phyloP scores from a whole-genome alignment of 64 coral and sea anemone genomes.

The Actinia tenebrosa region DNA sequence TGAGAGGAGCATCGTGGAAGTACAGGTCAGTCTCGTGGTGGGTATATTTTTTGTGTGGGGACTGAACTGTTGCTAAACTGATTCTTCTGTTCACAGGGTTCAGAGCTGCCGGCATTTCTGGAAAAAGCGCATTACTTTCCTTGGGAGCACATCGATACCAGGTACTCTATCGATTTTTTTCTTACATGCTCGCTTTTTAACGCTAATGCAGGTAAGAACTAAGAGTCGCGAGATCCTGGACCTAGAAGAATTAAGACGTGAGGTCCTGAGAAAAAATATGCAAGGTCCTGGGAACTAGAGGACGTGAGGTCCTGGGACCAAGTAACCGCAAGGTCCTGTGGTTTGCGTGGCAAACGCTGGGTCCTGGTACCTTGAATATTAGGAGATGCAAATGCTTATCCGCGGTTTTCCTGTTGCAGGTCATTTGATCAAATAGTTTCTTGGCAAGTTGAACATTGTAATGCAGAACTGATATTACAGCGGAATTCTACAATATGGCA shows the following conservation, averaged over 20 bases:
- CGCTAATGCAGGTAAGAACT: background rate
- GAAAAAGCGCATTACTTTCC: constrained; percentile 30
- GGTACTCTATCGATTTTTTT: background rate
- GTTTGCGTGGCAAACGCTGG: too few relatives aligned
- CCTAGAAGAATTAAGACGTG: too few relatives aligned
- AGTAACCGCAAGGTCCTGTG: too few relatives aligned
- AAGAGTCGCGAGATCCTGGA: too few relatives aligned
- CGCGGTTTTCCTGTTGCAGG: constrained; percentile 6
- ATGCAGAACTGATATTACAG: constrained; percentile 55
- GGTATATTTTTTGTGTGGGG: too few relatives aligned
- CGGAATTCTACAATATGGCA: constrained; percentile 70
- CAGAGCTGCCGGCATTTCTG: constrained; percentile 21
- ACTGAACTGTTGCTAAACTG: too few relatives aligned
- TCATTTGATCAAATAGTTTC: constrained; percentile 50
- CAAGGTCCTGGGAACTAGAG: too few relatives aligned
- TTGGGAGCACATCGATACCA: constrained; percentile 51
- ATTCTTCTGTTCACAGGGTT: background rate
- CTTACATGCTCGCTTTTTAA: background rate
- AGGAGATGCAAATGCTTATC: too few relatives aligned
- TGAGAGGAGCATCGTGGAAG: constrained; percentile 48
- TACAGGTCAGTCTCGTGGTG: constrained; percentile 30
- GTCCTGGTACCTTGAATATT: too few relatives aligned
- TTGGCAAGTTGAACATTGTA: constrained; percentile 65
- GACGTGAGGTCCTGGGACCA: too few relatives aligned
- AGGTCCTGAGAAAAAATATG: too few relatives aligned